Evolutionary conservation across 2,888 invertebrate genomes (phyloP).

Genomic region (Yponomeuta evonymella): DNA sequence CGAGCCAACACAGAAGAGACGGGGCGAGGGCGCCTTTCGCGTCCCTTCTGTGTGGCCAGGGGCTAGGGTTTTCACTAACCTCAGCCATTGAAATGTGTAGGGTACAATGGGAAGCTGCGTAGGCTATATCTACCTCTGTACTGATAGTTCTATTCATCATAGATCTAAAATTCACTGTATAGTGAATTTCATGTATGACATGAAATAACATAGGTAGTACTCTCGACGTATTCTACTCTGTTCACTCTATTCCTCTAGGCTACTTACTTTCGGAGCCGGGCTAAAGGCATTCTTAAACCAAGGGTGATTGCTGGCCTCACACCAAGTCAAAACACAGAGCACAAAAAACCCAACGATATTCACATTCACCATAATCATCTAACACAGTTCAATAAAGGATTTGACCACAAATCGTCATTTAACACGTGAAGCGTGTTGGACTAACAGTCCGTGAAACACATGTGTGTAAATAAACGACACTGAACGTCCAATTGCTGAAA

Average conservation of each 20-base stretch:
- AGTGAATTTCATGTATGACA: too few species aligned
- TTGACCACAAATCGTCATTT: not conserved
- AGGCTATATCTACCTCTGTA: too few species aligned
- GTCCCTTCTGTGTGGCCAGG: too few species aligned
- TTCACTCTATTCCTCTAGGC: not conserved
- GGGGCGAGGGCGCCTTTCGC: too few species aligned
- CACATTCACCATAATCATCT: not conserved
- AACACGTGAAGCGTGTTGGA: not conserved
- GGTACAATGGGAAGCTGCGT: too few species aligned
- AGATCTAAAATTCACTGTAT: too few species aligned
- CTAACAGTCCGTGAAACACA: not conserved
- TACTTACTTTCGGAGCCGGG: not conserved
- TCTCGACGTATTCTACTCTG: too few species aligned
- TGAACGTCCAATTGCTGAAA: not conserved
- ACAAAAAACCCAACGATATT: not conserved
- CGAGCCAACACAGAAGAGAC: too few species aligned
- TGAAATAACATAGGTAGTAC: too few species aligned
- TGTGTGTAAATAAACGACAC: not conserved
- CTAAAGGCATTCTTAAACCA: not conserved
- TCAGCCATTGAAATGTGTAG: too few species aligned
- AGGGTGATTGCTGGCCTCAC: not conserved
- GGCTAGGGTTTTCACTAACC: too few species aligned
- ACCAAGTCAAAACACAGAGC: not conserved
- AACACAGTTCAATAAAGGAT: not conserved
- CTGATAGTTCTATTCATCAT: too few species aligned